Evolutionary conservation across 2,113 vertebrate genomes (phyloP), one percentile per base, ranked within the genome.

Genomic region (Vireo altiloquus): DNA sequence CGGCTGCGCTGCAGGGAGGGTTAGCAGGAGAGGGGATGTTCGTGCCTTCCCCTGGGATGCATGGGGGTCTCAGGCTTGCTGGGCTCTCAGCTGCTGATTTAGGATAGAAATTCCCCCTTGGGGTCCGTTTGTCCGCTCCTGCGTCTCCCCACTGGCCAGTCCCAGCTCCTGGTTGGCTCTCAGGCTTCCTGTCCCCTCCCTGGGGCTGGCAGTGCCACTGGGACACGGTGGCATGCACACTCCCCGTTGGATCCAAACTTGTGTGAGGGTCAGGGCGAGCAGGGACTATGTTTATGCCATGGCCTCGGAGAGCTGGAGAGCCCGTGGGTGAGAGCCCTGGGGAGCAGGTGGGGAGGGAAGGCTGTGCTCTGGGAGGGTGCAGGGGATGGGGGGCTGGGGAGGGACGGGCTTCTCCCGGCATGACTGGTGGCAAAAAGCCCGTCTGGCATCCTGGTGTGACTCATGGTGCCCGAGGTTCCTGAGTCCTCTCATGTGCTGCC

Each of bases 211-310:
- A 6, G 17, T 56, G 69, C 64, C 17, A 5, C 23, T 47, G 56
- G 28, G 6, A 25, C 6, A 3, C 0, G 0, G 10, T 6, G 39
- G 25, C 12, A 5, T 8, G 2, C 4, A 1, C 0, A 0, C 10
- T 53, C 16, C 37, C 18, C 3, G 8, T 27, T 19, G 15, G 42
- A 46, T 24, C 63, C 10, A 5, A 12, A 15, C 35, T 14, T 4
- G 17, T 5, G 39, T 22, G 59, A 15, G 7, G 0, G 6, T 28
- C 8, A 0, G 0, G 5, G 31, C 0, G 2, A 47, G 42, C 64
- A 30, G 79, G 65, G 30, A 7, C 8, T 30, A 52, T 13, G 30
- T 53, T 42, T 19, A 35, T 44, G 30, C 57, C 49, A 2, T 16
- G 35, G 49, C 35, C 25, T 25, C 46, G 6, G 9, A 8, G 42